Evolutionary conservation across 2,113 vertebrate species (phyloP), one percentile per base, ranked within the genome.

Genomic region (Scomber scombrus): DNA sequence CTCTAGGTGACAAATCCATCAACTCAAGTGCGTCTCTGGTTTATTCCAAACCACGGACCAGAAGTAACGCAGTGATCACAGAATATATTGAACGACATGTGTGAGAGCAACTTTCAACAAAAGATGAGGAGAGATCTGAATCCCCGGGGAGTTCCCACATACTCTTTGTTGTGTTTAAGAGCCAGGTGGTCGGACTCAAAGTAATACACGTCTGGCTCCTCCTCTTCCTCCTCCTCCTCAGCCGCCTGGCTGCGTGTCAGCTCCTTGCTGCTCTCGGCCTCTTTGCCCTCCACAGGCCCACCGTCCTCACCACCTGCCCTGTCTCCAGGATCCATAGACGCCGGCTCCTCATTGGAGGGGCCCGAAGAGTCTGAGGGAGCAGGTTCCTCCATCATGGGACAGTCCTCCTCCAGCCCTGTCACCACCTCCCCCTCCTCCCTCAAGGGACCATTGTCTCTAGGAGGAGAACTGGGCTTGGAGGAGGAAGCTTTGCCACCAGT

Each of bases 101-200:
- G 74, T 54, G 46, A 71, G 43, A 40, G 46, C 58, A n/a, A 57
- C 75, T 75, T 26, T 77, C 46, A 65, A 78, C 61, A 82, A 55
- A 78, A 85, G 65, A 60, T 23, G 45, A 74, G 34, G 50, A 69
- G 60, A 79, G 11, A 77, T 21, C n/a, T 51, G 54, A 79, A 76
- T 74, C 82, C 62, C 72, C 8, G 4, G 40, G 68, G 78, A 76
- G 79, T 55, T 87, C 93, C 93, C 95, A 98, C 98, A 94, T 99
- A 99, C 98, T 99, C 98, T 99, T 99, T 99, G 97, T 99, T 99
- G 96, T 99, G 98, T 98, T 99, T 99, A 92, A 99, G 95, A 93
- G 98, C 97, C 97, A 99, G 95, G 96, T 99, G 98, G 95, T 99
- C 98, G 61, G 98, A 99, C 95, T 99, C 98, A 95, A 99, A 99